These are phyloP conservation scores for Drosophila mimetica DNA, from an alignment of 2,888 invertebrate genomes.

Conservation along the genomic window DNA sequence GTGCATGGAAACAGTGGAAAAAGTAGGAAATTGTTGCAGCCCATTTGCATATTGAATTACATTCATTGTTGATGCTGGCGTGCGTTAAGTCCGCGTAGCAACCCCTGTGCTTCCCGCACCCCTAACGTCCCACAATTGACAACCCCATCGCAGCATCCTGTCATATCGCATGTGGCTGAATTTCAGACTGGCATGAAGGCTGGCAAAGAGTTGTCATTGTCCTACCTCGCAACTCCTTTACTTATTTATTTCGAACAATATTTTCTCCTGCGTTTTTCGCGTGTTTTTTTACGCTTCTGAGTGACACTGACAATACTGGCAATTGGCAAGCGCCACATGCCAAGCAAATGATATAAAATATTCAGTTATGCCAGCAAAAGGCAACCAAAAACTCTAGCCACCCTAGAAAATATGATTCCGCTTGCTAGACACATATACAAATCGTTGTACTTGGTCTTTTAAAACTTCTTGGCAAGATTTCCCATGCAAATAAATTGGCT, in stretches of 20 bases:
- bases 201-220: slow-evolving; percentile 39
- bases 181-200: slow-evolving; percentile 11
- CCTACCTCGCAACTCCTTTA: slow-evolving; percentile 37
- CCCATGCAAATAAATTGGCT: slow-evolving; percentile 39
- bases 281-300: slow-evolving; percentile 63
- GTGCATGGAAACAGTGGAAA: slow-evolving; percentile 51
- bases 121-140: slow-evolving; percentile 6
- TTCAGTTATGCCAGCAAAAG: slow-evolving; percentile 61
- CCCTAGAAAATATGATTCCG: slow-evolving; percentile 1
- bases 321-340: slow-evolving; percentile 68
- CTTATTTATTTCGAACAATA: slow-evolving; percentile 38
- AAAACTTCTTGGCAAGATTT: slow-evolving; percentile 36
- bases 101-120: slow-evolving; percentile 6
- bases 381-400: slow-evolving; percentile 14
- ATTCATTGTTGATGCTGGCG: slow-evolving; percentile 71
- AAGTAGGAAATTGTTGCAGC: slow-evolving; percentile 67
- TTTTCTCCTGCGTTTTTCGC: slow-evolving; percentile 4
- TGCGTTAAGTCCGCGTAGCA: slow-evolving; percentile 48
- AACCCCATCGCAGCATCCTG: slow-evolving; percentile 11
- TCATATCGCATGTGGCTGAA: slow-evolving; percentile 16
- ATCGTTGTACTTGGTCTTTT: slow-evolving; percentile 15
- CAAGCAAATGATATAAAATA: slow-evolving; percentile 67
- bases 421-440: background rate
- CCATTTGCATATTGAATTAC: slow-evolving; percentile 80
- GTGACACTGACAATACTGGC: slow-evolving; percentile 73